Evolutionary conservation across 2,888 invertebrate genomes (phyloP).

Genomic region (Pterostichus niger): DNA sequence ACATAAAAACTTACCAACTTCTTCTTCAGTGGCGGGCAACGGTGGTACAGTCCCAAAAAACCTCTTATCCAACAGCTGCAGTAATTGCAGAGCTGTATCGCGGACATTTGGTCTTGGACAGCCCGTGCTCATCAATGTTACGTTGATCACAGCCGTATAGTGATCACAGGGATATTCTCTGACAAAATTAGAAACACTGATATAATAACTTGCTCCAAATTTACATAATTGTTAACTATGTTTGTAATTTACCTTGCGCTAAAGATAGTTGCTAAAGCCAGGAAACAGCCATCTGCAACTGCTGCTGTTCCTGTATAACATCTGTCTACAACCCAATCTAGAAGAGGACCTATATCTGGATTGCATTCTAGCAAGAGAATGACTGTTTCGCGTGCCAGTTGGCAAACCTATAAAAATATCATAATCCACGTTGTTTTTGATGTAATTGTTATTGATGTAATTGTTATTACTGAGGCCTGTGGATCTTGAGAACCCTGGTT

Average conservation of each 20-base stretch:
- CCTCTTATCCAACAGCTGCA: conserved; percentile 95
- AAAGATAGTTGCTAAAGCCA: conserved; percentile 97
- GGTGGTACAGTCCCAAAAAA: conserved; percentile 93
- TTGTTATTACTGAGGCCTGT: no score
- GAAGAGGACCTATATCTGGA: conserved; percentile 92
- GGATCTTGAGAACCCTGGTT: no score
- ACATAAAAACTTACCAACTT: conserved; percentile 81
- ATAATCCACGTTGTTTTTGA: neutral
- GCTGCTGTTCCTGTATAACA: conserved; percentile 96
- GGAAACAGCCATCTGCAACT: conserved; percentile 97
- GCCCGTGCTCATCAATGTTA: conserved; percentile 97
- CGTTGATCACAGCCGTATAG: conserved; percentile 98
- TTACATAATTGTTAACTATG: neutral
- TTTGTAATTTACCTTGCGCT: conserved; percentile 87
- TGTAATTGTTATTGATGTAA: no score
- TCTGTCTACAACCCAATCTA: conserved; percentile 99
- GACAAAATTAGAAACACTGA: conserved; percentile 2
- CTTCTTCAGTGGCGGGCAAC: conserved; percentile 85
- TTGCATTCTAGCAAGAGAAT: conserved; percentile 96
- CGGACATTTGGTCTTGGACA: conserved; percentile 95
- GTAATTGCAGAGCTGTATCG: conserved; percentile 94
- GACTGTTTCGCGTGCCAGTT: conserved; percentile 95
- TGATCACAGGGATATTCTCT: conserved; percentile 99
- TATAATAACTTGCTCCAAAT: neutral
- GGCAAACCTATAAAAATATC: conserved; percentile 84